Base-by-base conservation (phyloP, 2,113 vertebrate species). In the Perccottus glenii region DNA sequence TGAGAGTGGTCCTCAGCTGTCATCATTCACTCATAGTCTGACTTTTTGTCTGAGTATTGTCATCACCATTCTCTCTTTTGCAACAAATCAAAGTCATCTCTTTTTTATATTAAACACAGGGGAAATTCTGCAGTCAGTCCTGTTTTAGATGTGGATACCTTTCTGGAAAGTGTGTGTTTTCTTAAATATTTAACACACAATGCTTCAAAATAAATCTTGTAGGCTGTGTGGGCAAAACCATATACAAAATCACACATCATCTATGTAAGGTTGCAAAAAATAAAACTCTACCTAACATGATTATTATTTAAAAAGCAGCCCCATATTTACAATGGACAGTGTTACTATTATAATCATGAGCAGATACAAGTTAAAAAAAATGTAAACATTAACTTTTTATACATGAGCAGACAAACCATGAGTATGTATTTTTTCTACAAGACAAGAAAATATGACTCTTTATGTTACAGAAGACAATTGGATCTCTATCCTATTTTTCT, bases 81-180 rank as follows among this genome's bases (percentile, higher is more conserved):
- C 63, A 64, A 62, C 64, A 67, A 57, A 68, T 47, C 53, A 42
- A 58, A 61, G 64, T 62, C 82, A 52, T 61, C 63, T 59, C 73
- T 70, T 51, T 60, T 62, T 66, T 44, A 45, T 75, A 75, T 60
- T 38, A 75, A 10, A 51, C 49, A 27, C 16, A 51, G 72, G 44
- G 57, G 61, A 64, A 33, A 55, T 49, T 63, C 51, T 60, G 55
- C 59, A 67, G 60, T 67, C 77, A 72, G 52, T 56, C 62, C 38
- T 68, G 51, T 76, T 68, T 68, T 74, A 77, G 42, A 74, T 81
- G n/a, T 49, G 58, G 67, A 85, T 83, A 71, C 83, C 82, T 90
- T 91, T 92, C 85, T 91, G 90, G 88, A 88, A 88, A 90, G 87
- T 86, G 15, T 68, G 69, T 67, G 51, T 53, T 35, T 38, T 57